phyloP scores from a whole-genome alignment of 2,113 vertebrate species.

The Dissostichus mawsoni region DNA sequence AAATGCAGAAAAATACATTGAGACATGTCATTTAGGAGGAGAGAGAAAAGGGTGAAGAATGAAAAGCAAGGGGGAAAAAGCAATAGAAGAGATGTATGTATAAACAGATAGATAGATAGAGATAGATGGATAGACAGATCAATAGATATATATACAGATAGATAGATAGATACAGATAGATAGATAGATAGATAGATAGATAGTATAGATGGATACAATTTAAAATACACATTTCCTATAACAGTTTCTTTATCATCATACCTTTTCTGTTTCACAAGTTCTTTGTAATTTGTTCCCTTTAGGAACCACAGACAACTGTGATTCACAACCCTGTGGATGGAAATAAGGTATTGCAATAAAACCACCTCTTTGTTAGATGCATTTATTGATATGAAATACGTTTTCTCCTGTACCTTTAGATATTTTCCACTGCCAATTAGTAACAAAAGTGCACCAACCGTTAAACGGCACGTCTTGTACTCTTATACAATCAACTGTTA shows the following conservation, averaged over 20 bases:
- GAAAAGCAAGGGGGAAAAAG: not conserved
- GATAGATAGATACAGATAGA: not conserved
- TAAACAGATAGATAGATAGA: not conserved
- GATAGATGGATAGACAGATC: no score
- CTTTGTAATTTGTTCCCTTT: slow-evolving; percentile 81
- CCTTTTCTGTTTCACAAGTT: slow-evolving; percentile 55
- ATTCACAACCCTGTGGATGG: slow-evolving; percentile 98
- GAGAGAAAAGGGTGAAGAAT: not conserved
- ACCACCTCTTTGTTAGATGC: not conserved
- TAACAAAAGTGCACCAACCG: not conserved
- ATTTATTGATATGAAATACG: not conserved
- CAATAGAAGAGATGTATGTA: not conserved
- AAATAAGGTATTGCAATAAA: slow-evolving; percentile 91
- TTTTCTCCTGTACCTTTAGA: not conserved
- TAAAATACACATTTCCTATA: slow-evolving; percentile 20
- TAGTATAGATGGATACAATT: not conserved
- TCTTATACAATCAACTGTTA: slow-evolving; percentile 5
- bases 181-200: not conserved
- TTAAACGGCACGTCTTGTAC: not conserved
- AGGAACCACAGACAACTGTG: slow-evolving; percentile 99
- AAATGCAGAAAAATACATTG: slow-evolving; percentile 8
- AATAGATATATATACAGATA: no score
- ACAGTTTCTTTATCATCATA: slow-evolving; percentile 9
- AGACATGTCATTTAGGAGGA: not conserved
- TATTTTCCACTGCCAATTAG: not conserved